Conservation (phyloP, 2,888 invertebrate species). For the Lithophane socia region DNA sequence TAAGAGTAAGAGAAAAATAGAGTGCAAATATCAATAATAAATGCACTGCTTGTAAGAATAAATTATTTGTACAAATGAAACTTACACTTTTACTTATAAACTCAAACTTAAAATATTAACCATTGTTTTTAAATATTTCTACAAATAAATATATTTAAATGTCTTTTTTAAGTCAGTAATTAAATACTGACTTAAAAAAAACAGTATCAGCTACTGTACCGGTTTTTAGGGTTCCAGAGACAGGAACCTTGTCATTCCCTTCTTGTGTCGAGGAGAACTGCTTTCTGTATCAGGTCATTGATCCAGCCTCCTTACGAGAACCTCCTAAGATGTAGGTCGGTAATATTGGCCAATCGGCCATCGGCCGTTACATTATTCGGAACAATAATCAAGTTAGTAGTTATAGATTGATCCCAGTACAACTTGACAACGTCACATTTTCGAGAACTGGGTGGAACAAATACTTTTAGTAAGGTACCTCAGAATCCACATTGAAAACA, state of each 20-base stretch:
- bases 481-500: background rate
- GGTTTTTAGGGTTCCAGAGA: slow-evolving; percentile 3
- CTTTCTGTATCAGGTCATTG: background rate
- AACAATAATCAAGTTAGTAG: background rate
- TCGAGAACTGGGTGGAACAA: background rate
- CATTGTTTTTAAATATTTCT: background rate
- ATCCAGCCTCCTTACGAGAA: background rate
- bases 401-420: background rate
- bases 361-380: background rate
- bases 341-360: background rate
- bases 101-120: slow-evolving; percentile 9
- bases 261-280: background rate
- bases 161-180: background rate
- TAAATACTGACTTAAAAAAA: no score
- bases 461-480: background rate
- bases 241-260: background rate
- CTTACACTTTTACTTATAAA: background rate
- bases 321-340: background rate
- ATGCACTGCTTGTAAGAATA: slow-evolving; percentile 26
- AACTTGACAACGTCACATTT: background rate
- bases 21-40: slow-evolving; percentile 34
- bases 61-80: slow-evolving; percentile 22
- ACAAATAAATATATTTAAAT: background rate
- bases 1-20: slow-evolving; percentile 29
- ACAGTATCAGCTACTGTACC: background rate